Evolutionary conservation across 2,113 vertebrate genomes (phyloP).

Genomic region (Dicrurus megarhynchus): DNA sequence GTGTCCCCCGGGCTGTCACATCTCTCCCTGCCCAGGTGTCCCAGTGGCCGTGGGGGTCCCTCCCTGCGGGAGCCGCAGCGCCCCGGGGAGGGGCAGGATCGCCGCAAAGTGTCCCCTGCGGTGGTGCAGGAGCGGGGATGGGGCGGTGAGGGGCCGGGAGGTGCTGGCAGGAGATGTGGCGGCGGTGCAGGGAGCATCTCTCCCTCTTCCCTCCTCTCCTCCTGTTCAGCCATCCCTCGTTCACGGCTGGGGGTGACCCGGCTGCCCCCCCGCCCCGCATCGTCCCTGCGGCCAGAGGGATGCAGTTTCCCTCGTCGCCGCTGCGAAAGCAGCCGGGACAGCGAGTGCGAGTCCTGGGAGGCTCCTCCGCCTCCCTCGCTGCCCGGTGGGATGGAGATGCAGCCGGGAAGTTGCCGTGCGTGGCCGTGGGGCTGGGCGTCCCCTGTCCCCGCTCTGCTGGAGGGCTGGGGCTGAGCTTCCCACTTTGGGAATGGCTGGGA

Average conservation of each 20-base stretch:
- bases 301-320: not conserved
- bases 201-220: not conserved
- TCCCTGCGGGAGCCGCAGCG: not conserved
- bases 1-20: not conserved
- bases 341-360: not conserved
- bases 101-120: not conserved
- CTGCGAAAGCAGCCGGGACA: not conserved
- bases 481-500: not conserved
- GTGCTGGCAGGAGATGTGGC: not conserved
- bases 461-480: not conserved
- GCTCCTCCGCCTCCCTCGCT: not conserved
- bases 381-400: not conserved
- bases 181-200: not conserved
- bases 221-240: not conserved
- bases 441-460: not conserved
- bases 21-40: not conserved
- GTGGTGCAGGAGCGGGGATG: not conserved
- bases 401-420: not conserved
- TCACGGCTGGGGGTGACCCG: rapidly evolving
- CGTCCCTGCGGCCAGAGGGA: not conserved
- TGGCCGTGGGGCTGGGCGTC: not conserved
- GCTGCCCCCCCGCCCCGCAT: rapidly evolving
- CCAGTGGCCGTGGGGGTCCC: not conserved
- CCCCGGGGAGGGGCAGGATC: not conserved
- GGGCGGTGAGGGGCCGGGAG: not conserved